Evolutionary conservation across 1,140 invertebrate species (phyloP), one percentile per base, ranked within the genome.

Genomic region (Macrocentrus cingulum): DNA sequence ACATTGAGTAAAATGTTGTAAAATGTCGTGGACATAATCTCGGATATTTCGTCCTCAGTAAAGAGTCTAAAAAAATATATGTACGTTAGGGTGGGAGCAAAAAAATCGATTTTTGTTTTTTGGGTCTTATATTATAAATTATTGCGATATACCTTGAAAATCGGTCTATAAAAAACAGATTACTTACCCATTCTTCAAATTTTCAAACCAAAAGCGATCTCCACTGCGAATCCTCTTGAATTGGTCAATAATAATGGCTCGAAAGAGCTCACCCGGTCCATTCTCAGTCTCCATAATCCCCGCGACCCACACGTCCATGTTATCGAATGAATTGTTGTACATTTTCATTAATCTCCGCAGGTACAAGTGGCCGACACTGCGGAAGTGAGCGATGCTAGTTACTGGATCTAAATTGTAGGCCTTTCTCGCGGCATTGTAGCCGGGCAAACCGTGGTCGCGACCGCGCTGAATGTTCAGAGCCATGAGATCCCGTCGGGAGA

Each of bases 301-400:
- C n/a, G 87, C 88, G 20, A 86, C 77, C 81, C 87, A 89, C 1
- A 86, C 75, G 71, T 90, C 88, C 36, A 89, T 76, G 39, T 82
- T 69, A 45, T 81, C 66, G 37, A 85, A 66, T n/a, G 72, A 63
- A 25, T 77, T 68, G 1, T 80, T 70, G 62, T 86, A 85, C 2
- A 87, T 56, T 7, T 61, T 48, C 7, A 63, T 63, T 48, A 87
- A 68, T 37, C 68, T 64, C 3, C 69, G 42, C 25, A 76, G 69
- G 78, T 69, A n/a, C 63, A 34, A 15, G 2, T 34, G 4, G 6
- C 37, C n/a, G 22, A 59, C 25, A 44, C 67, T 19, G 13, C 50
- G 34, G 39, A 74, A 68, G 13, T 67, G 23, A 36, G 20, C 18
- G 20, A 39, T 39, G 7, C 55, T 45, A 9, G 39, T 39, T 20